These are phyloP conservation scores for Cinclus cinclus DNA, from an alignment of 2,113 vertebrate genomes.

Conservation along the genomic window DNA sequence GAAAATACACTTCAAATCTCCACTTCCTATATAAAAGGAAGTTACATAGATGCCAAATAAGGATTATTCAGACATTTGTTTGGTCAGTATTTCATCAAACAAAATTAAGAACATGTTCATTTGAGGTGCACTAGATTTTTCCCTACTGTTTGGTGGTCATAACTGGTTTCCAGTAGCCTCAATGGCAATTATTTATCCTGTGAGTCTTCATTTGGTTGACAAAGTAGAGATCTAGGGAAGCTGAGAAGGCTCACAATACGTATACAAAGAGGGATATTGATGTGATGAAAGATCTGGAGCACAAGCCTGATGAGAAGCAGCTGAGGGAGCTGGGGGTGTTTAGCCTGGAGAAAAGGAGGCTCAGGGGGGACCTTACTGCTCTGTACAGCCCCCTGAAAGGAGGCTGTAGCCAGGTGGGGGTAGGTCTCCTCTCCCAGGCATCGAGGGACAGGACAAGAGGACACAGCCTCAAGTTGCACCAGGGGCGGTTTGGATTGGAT, in stretches of 20 bases:
- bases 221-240: background rate
- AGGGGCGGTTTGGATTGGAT: background rate
- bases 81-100: background rate
- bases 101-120: background rate
- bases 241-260: background rate
- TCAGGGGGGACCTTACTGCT: accelerated
- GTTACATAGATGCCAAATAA: background rate
- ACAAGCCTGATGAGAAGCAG: background rate
- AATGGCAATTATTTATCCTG: background rate
- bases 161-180: background rate
- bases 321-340: background rate
- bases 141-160: background rate
- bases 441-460: background rate
- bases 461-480: background rate
- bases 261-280: background rate
- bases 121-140: background rate
- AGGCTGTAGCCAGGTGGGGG: background rate
- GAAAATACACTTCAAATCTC: background rate
- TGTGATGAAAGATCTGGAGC: background rate
- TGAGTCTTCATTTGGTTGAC: background rate
- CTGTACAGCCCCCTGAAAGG: background rate
- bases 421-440: background rate
- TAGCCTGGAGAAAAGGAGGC: background rate
- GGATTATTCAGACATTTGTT: background rate
- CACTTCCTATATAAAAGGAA: background rate